These are phyloP conservation scores for Esperia sulphurella DNA, from an alignment of 2,888 invertebrate species.

Conservation along the genomic window DNA sequence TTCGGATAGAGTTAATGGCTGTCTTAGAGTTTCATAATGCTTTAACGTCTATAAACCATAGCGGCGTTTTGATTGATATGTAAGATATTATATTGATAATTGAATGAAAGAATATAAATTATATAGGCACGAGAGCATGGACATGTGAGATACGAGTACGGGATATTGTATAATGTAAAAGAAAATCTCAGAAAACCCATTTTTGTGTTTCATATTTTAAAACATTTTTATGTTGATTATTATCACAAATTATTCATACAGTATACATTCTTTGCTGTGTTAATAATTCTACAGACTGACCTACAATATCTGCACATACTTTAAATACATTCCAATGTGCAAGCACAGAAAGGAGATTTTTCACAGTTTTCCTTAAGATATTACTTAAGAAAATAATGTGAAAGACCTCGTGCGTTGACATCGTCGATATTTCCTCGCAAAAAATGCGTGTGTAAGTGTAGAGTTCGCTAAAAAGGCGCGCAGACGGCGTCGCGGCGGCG, in stretches of 20 bases:
- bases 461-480: conserved; percentile 74
- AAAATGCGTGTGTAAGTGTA: conserved; percentile 68
- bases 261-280: too few relatives aligned
- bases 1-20: conserved; percentile 54
- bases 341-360: background rate
- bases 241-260: too few relatives aligned
- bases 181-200: too few relatives aligned
- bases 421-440: conserved; percentile 64
- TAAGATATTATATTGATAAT: background rate
- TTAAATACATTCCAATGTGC: background rate
- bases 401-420: conserved; percentile 54
- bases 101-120: background rate
- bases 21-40: conserved; percentile 38
- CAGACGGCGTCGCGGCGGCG: conserved; percentile 78
- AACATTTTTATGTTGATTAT: too few relatives aligned
- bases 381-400: background rate
- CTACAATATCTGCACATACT: background rate
- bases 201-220: too few relatives aligned
- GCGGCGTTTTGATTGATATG: conserved; percentile 30
- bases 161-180: too few relatives aligned
- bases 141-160: too few relatives aligned
- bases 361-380: background rate
- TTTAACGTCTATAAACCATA: conserved; percentile 37
- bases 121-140: too few relatives aligned
- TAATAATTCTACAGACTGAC: too few relatives aligned